phyloP scores from a whole-genome alignment of 2,888 invertebrate genomes.

The Hyposoter didymator region DNA sequence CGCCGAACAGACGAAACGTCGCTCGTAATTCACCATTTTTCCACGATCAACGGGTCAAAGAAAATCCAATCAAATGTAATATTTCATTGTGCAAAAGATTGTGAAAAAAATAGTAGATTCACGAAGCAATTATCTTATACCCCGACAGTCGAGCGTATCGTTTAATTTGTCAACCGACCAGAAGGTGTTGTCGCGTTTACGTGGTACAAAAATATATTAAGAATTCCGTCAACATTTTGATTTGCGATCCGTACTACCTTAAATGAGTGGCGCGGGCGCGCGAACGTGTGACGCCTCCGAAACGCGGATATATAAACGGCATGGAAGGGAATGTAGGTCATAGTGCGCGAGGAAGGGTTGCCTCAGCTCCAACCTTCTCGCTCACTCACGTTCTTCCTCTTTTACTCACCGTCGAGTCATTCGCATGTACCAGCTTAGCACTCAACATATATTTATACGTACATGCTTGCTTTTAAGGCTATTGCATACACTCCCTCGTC shows the following conservation, averaged over 20 bases:
- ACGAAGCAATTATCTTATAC: background rate
- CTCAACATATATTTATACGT: background rate
- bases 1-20: too few species aligned
- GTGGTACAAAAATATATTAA: background rate
- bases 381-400: slow-evolving; percentile 27
- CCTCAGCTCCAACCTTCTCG: slow-evolving; percentile 51
- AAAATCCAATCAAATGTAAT: background rate
- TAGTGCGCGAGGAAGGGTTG: slow-evolving; percentile 67
- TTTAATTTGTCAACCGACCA: background rate
- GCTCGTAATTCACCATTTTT: too few species aligned
- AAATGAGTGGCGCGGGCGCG: slow-evolving; percentile 57
- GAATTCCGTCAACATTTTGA: slow-evolving; percentile 2
- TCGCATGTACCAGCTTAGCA: slow-evolving; percentile 45
- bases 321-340: slow-evolving; percentile 67
- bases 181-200: background rate
- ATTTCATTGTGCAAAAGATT: background rate
- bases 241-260: slow-evolving; percentile 5
- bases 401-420: slow-evolving; percentile 49
- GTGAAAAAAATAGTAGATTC: background rate
- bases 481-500: slow-evolving; percentile 33
- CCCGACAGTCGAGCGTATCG: background rate
- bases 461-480: slow-evolving; percentile 16
- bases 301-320: slow-evolving; percentile 63
- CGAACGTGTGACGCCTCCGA: slow-evolving; percentile 65
- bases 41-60: background rate